These are phyloP conservation scores for Coryphaenoides rupestris DNA, from an alignment of 2,113 vertebrate species.

Conservation along the genomic window DNA sequence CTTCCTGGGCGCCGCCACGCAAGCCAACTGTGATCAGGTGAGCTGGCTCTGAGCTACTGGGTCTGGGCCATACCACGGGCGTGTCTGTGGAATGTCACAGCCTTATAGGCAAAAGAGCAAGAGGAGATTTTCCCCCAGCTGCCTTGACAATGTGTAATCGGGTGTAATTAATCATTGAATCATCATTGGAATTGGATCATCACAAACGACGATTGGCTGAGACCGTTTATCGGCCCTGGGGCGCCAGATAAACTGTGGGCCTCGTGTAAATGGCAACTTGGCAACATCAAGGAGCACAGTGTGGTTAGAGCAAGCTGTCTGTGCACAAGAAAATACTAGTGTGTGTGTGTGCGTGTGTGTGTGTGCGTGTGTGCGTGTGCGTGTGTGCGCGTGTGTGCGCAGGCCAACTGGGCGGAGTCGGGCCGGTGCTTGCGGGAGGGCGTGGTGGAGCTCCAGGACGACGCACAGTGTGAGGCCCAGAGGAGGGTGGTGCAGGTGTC, in stretches of 20 bases:
- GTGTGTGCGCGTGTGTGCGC: slow-evolving; percentile 10
- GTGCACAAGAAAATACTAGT: background rate
- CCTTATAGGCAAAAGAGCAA: no score
- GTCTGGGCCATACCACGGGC: no score
- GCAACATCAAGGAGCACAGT: no score
- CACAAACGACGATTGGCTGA: no score
- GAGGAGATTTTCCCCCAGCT: background rate
- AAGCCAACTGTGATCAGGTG: slow-evolving; percentile 66
- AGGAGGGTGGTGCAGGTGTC: slow-evolving; percentile 55
- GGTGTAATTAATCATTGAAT: no score
- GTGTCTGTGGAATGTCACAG: no score
- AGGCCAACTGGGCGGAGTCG: slow-evolving; percentile 59
- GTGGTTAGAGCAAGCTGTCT: background rate
- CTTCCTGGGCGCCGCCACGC: slow-evolving; percentile 40
- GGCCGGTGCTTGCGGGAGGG: slow-evolving; percentile 55
- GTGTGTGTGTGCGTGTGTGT: background rate
- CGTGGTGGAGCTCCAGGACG: slow-evolving; percentile 59
- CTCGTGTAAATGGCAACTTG: no score
- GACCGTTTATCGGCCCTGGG: no score
- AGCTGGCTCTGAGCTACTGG: slow-evolving; percentile 4
- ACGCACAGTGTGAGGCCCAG: slow-evolving; percentile 61
- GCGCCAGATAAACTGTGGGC: no score
- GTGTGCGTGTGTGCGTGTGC: slow-evolving; percentile 9
- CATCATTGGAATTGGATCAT: no score
- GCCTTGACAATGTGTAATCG: no score